Conservation (phyloP, 2,113 vertebrate genomes). For the Paramormyrops kingsleyae region DNA sequence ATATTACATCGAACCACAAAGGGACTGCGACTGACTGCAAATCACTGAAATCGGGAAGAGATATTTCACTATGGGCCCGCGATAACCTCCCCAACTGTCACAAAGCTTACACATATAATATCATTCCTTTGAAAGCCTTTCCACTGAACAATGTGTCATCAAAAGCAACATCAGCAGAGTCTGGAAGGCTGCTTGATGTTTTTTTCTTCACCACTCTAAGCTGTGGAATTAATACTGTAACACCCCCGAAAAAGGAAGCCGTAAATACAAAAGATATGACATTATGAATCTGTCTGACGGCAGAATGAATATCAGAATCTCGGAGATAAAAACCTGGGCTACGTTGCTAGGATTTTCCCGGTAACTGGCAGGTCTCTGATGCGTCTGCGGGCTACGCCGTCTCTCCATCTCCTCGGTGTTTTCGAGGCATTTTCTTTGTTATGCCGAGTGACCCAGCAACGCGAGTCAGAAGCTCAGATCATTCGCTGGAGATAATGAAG, state of each 20-base stretch:
- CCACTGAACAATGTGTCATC: not conserved
- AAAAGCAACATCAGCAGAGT: not conserved
- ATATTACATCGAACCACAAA: not conserved
- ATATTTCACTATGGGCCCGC: not conserved
- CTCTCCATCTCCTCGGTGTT: not conserved
- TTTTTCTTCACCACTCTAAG: not conserved
- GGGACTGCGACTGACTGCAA: not conserved
- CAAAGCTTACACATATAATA: not conserved
- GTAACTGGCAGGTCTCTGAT: not conserved
- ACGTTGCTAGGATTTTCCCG: not conserved
- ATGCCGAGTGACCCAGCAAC: not conserved
- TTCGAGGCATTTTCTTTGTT: not conserved
- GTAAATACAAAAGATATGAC: not conserved
- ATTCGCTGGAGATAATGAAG: not conserved
- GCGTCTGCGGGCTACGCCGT: not conserved
- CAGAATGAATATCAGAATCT: not conserved
- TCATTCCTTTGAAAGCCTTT: not conserved
- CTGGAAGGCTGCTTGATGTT: not conserved
- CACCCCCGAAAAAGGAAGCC: not conserved
- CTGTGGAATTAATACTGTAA: not conserved
- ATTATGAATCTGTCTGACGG: not conserved
- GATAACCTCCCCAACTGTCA: not conserved
- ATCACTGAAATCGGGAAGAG: not conserved
- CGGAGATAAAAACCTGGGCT: not conserved
- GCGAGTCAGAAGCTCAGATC: not conserved